Evolutionary conservation across 2,113 vertebrate genomes (phyloP).

Genomic region (Thamnaconus septentrionalis): DNA sequence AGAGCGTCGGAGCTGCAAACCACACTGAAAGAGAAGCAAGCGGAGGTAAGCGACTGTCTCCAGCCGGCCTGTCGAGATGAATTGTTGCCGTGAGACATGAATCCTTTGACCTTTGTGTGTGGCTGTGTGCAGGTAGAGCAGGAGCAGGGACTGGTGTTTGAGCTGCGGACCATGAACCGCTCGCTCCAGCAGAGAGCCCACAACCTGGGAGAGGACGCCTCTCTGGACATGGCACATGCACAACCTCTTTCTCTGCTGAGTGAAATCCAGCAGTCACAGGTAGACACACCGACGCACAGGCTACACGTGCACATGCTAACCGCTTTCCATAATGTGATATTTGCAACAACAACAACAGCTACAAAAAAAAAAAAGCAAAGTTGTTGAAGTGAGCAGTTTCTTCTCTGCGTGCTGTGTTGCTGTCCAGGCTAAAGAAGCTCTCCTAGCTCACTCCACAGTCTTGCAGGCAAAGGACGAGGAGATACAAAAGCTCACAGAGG

Average conservation of each 20-base stretch:
- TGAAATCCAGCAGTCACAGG: slow-evolving; percentile 81
- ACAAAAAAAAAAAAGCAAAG: background rate
- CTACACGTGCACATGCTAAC: slow-evolving; percentile 11
- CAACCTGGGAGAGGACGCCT: slow-evolving; percentile 70
- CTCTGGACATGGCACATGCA: slow-evolving; percentile 59
- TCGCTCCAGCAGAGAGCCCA: slow-evolving; percentile 72
- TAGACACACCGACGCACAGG: slow-evolving; percentile 46
- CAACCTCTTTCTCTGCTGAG: slow-evolving; percentile 76
- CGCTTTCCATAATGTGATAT: too few species aligned
- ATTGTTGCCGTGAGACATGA: background rate
- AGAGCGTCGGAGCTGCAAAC: slow-evolving; percentile 63
- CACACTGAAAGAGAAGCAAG: slow-evolving; percentile 69
- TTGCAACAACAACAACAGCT: background rate
- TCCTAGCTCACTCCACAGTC: slow-evolving; percentile 71
- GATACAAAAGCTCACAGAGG: slow-evolving; percentile 66
- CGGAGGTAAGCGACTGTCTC: slow-evolving; percentile 64
- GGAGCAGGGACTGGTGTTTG: slow-evolving; percentile 77
- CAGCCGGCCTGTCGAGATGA: background rate
- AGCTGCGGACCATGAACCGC: slow-evolving; percentile 75
- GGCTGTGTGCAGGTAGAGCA: slow-evolving; percentile 72
- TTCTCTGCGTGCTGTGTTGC: slow-evolving; percentile 10
- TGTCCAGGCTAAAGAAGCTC: slow-evolving; percentile 69
- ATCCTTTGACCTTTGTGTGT: slow-evolving; percentile 3
- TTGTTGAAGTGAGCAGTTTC: background rate
- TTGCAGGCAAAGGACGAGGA: slow-evolving; percentile 71